Evolutionary conservation across 2,113 vertebrate species (phyloP), one percentile per base, ranked within the genome.

Genomic region (Gallinago media): DNA sequence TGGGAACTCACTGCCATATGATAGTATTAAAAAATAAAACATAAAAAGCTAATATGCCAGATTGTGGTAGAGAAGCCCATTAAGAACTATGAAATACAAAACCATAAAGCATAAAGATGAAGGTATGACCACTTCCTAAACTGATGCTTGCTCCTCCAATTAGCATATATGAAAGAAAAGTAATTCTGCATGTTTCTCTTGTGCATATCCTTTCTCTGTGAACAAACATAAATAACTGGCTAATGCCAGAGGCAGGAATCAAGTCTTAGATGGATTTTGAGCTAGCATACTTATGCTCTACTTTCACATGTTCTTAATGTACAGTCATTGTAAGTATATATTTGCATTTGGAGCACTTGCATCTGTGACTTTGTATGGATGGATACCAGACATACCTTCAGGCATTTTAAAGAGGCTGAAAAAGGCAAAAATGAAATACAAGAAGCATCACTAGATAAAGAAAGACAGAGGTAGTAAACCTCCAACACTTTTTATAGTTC

Each of bases 51-150:
- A 63, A 55, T 78, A 34, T 78, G 70, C 40, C 81, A 61, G 52
- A 56, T 65, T 72, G 66, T 72, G 77, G 66, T 82, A 7, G 2
- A 78, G 87, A 75, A 91, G 34, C 44, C 74, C 56, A 27, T 78
- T 94, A 92, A 93, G 85, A 72, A 32, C 44, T 65, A 22, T 68
- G 32, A 97, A 89, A 65, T 89, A 82, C 31, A 72, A 87, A 75
- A n/a, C 59, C 74, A 3, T 87, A 38, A 44, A 50, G 42, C 46
- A 55, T 38, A 18, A 88, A 38, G 25, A 52, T 75, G 73, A 23
- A 87, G 29, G 15, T 88, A 36, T 68, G 73, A 44, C 50, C 52
- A 26, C 68, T 70, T 93, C 73, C 66, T 89, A 63, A 26, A 71
- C 65, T 78, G 77, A 82, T 85, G 49, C 58, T 58, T 75, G 36